phyloP scores from a whole-genome alignment of 2,888 invertebrate species.

The Lasioglossum figueresi region DNA sequence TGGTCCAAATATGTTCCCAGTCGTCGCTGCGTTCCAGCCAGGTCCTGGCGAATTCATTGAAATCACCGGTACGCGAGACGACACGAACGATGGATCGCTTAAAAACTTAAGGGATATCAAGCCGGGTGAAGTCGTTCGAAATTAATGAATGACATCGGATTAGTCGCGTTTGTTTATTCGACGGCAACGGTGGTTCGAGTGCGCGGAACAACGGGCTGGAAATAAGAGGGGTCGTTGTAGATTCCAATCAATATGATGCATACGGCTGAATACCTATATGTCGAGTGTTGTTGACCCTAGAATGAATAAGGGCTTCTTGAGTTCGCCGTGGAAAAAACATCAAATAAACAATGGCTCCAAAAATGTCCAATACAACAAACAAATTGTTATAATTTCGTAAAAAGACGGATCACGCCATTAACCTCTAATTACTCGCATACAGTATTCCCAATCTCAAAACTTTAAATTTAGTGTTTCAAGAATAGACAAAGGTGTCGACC shows the following conservation, averaged over 20 bases:
- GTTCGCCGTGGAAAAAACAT: neutral
- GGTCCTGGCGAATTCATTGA: neutral
- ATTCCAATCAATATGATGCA: conserved; percentile 78
- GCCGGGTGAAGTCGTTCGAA: conserved; percentile 76
- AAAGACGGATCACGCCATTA: no score
- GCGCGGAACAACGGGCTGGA: conserved; percentile 53
- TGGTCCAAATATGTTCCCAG: neutral
- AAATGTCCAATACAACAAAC: no score
- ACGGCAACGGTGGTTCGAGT: conserved; percentile 63
- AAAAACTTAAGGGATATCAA: conserved; percentile 68
- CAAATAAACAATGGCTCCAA: neutral
- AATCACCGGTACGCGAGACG: neutral
- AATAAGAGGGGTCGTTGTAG: conserved; percentile 72
- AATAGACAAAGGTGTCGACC: no score
- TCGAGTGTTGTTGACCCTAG: conserved; percentile 77
- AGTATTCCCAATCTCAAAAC: no score
- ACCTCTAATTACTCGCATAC: no score
- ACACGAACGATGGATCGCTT: conserved; percentile 19
- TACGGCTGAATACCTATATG: conserved; percentile 67
- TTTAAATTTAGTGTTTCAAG: no score
- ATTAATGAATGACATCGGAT: conserved; percentile 80
- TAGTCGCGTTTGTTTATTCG: conserved; percentile 78
- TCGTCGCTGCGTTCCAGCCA: neutral
- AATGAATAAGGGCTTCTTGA: neutral
- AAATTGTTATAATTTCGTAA: no score